These are phyloP conservation scores for Rhea pennata DNA, from an alignment of 2,113 vertebrate genomes.

Conservation along the genomic window DNA sequence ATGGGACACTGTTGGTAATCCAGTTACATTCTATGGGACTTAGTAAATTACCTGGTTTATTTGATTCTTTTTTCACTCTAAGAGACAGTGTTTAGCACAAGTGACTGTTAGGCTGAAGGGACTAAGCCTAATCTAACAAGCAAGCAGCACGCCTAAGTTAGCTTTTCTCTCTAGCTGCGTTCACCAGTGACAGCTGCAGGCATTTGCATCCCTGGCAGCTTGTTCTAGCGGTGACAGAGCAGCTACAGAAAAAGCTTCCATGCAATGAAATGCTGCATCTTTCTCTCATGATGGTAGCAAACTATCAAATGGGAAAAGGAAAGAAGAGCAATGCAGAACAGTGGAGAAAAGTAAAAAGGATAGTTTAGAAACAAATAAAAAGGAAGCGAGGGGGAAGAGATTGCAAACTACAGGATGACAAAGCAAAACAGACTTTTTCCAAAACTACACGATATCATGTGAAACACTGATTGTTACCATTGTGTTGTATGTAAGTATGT, in stretches of 20 bases:
- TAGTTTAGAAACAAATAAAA: background rate
- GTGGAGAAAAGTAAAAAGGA: background rate
- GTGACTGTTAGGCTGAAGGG: background rate
- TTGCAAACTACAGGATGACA: background rate
- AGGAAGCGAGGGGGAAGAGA: background rate
- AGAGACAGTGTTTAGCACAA: background rate
- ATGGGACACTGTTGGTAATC: background rate
- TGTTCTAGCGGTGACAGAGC: background rate
- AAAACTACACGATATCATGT: background rate
- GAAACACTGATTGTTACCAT: background rate
- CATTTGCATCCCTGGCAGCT: background rate
- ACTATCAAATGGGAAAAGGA: background rate
- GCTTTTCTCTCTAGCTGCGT: background rate
- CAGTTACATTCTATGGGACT: background rate
- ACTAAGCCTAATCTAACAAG: background rate
- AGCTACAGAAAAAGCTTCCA: background rate
- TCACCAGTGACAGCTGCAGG: background rate
- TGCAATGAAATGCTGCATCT: background rate
- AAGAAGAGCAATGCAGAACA: background rate
- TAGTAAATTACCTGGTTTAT: background rate
- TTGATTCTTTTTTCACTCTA: background rate
- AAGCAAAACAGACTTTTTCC: background rate
- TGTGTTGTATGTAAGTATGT: rapidly evolving
- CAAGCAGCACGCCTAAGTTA: background rate
- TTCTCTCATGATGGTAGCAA: background rate